Evolutionary conservation across 53 echinoderm and acorn worm species (phyloP).

Genomic region (Patiria pectinifera): DNA sequence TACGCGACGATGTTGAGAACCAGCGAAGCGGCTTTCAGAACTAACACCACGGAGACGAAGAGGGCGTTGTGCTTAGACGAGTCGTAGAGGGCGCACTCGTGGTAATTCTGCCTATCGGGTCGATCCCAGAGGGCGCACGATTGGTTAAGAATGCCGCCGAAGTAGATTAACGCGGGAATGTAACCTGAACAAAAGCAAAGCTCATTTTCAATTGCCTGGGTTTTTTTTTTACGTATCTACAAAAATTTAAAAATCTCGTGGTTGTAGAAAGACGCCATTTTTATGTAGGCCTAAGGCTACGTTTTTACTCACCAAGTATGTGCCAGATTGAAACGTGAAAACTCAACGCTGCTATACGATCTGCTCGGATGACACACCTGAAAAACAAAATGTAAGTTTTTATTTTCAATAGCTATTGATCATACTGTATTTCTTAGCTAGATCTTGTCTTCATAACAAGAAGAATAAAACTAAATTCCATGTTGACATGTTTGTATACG

Average conservation of each 20-base stretch:
- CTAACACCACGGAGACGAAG: conserved; percentile 68
- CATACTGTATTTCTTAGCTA: too few species aligned
- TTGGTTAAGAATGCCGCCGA: conserved; percentile 74
- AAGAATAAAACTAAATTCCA: too few species aligned
- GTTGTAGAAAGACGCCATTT: neutral
- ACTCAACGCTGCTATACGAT: conserved; percentile 57
- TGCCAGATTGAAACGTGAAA: conserved; percentile 73
- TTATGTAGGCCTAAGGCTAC: neutral
- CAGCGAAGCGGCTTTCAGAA: conserved; percentile 73
- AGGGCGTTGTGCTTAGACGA: conserved; percentile 68
- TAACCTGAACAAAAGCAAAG: conserved; percentile 59
- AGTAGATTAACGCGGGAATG: conserved; percentile 77
- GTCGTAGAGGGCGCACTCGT: conserved; percentile 82
- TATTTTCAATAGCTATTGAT: neutral
- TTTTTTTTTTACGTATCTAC: neutral
- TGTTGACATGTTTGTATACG: too few species aligned
- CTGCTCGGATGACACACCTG: conserved; percentile 58
- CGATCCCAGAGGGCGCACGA: conserved; percentile 77
- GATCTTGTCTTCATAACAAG: too few species aligned
- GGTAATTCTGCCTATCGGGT: conserved; percentile 69
- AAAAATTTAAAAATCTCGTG: neutral
- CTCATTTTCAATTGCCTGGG: neutral
- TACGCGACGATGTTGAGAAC: conserved; percentile 60
- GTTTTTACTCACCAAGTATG: conserved; percentile 67
- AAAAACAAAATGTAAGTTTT: neutral